Base-by-base conservation (phyloP, 2,888 invertebrate genomes). In the Bombylius discolor region DNA sequence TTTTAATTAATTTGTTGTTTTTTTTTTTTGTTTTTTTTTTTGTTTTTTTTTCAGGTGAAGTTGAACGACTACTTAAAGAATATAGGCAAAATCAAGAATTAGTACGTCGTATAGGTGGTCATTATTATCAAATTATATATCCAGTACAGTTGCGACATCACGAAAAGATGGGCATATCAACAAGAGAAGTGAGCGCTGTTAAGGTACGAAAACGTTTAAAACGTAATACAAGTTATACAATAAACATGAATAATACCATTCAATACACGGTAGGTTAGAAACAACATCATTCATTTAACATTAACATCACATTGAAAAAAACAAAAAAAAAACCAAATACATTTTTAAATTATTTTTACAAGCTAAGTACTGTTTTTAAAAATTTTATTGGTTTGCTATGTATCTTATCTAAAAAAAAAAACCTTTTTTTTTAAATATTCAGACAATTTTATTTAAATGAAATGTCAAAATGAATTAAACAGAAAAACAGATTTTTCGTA, bases 91-190 rank as follows among this genome's bases (percentile, higher is more conserved):
- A 94, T 78, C 89, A 91, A 75, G 89, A 92, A 77, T 78, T 94
- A 79, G 89, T 94, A 66, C 84, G 87, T 65, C 89, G 89, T 77
- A 91, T 93, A 76, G 91, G 91, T 66, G 85, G 87, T 62, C 87
- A 91, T 76, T 91, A 87, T 77, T 93, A 92, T 78, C 92, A 93
- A 78, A 92, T 93, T 76, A 91, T 93, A 68, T 93, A 92, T 78
- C 93, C 93, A 64, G 91, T 92, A 66, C 93, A 93, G 80, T 79
- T 92, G 75, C 84, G 92, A 61, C 91, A 93, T 77, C 92, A 93
- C 83, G 90, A 92, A 79, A 92, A 92, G 79, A 89, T 93, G 88
- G 93, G 92, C 76, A 92, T 93, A 75, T 92, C 91, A 67, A 93
- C 93, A 65, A 81, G 93, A 75, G 92, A 92, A 80, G 85, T 89